Percentiles rank a stretch among this genome's conserved stretches.
Evolutionary conservation across 2,797 vertebrate genomes (phyloP).

Genomic region (Enteromius paludinosus): DNA sequence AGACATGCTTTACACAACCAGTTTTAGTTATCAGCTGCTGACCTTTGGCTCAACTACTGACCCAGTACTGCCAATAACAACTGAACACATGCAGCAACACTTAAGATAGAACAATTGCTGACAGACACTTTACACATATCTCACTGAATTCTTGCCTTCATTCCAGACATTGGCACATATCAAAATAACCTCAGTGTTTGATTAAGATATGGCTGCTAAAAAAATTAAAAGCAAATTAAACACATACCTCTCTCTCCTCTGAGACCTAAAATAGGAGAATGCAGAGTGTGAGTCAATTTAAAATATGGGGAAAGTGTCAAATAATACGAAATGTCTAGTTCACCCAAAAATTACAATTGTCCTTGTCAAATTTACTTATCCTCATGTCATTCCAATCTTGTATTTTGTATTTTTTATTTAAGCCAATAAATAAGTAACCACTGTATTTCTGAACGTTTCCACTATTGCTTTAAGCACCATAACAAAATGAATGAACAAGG

Average conservation of each 20-base stretch:
- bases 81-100: slow-evolving; percentile 23
- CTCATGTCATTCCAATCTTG: neutral
- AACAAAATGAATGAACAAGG: neutral
- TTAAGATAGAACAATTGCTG: neutral
- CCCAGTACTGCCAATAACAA: slow-evolving; percentile 20
- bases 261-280: slow-evolving; percentile 73
- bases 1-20: slow-evolving; percentile 18
- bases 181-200: slow-evolving; percentile 32
- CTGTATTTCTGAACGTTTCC: neutral
- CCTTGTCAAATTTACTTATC: neutral
- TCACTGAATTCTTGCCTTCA: slow-evolving; percentile 33
- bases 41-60: slow-evolving; percentile 41
- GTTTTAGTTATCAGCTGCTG: slow-evolving; percentile 40
- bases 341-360: no score
- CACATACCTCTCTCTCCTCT: slow-evolving; percentile 80
- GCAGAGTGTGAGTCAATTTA: neutral
- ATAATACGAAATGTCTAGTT: neutral
- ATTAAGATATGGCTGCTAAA: slow-evolving; percentile 9
- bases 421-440: neutral
- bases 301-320: neutral
- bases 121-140: slow-evolving; percentile 17
- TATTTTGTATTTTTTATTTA: neutral
- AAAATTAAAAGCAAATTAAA: neutral
- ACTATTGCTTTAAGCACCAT: neutral
- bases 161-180: slow-evolving; percentile 34